These are phyloP conservation scores for Todus mexicanus DNA, from an alignment of 2,797 vertebrate genomes.

Conservation along the genomic window DNA sequence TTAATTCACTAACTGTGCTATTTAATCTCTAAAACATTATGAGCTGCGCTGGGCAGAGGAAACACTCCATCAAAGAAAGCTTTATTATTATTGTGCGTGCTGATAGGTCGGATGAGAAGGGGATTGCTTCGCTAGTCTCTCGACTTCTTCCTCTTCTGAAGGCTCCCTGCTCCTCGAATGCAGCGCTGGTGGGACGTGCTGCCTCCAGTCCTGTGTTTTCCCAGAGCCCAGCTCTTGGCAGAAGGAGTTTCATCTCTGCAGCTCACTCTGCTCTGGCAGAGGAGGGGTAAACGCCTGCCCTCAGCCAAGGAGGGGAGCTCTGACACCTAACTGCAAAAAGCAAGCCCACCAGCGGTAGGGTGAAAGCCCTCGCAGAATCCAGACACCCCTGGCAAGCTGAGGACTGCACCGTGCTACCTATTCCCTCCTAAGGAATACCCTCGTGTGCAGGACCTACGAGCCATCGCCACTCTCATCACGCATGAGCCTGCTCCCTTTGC, in stretches of 20 bases:
- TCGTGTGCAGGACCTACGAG: not conserved
- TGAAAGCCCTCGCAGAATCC: rapidly evolving
- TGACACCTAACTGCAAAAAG: not conserved
- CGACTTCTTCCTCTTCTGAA: not conserved
- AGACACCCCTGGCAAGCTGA: not conserved
- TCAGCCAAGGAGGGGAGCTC: not conserved
- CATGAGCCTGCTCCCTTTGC: not conserved
- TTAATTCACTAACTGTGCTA: slow-evolving; percentile 71
- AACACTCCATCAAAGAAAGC: slow-evolving; percentile 64
- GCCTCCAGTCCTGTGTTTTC: not conserved
- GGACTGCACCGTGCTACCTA: not conserved
- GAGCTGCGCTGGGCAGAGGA: slow-evolving; percentile 46
- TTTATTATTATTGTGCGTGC: slow-evolving; percentile 55
- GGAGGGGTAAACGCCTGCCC: not conserved
- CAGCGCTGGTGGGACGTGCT: not conserved
- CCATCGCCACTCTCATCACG: not conserved
- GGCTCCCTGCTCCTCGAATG: slow-evolving; percentile 22
- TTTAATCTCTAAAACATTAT: slow-evolving; percentile 67
- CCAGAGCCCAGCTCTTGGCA: not conserved
- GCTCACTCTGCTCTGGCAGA: not conserved
- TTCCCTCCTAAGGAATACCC: not conserved
- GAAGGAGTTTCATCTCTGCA: not conserved
- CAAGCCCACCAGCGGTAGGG: not conserved
- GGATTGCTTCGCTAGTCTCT: slow-evolving; percentile 37
- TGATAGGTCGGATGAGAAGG: slow-evolving; percentile 25